Base-by-base conservation (phyloP, 2,113 vertebrate genomes). In the Cephalopterus ornatus region DNA sequence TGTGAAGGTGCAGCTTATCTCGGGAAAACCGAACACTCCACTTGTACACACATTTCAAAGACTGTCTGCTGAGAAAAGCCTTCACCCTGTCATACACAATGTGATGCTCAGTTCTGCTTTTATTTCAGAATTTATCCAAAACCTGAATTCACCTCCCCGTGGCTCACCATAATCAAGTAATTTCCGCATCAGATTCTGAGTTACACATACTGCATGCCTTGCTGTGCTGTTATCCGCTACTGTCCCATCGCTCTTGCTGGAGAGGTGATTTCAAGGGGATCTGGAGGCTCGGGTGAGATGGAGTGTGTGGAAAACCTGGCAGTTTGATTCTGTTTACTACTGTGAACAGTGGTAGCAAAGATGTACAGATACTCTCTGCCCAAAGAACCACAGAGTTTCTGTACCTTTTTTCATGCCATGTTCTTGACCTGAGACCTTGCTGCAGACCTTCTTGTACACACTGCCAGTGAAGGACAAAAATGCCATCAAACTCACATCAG, bases 201-300 rank as follows among this genome's bases (percentile, higher is more conserved):
- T 18, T 4, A 80, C 22, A 59, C 21, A 47, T 3, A 37, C 6
- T 27, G 16, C 0, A 6, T 55, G 70, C 39, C 52, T 56, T 3
- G 3, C 55, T 47, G 9, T 8, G 30, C 70, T 61, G 27, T 68
- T 67, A n/a, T 13, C n/a, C 17, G 3, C 47, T n/a, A 30, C 16
- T n/a, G 37, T 22, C 65, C 47, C 71, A 52, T 17, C 2, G 0
- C 16, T 14, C 26, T 46, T 74, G 52, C 61, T 14, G 20, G 7
- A 74, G 50, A 50, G 72, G 14, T 46, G 41, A 65, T 73, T 79
- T 70, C 78, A 65, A 83, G 50, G 49, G 65, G 22, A 53, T 46
- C 6, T 41, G 46, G 84, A 80, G 33, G 28, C n/a, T 41, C 0
- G 0, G 4, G 13, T 68, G 74, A 78, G 42, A 78, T 0, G 0